A percentile compares a stretch with the other conserved stretches of the same genome.
These are phyloP conservation scores for Vesta saturnalis DNA, from an alignment of 2,888 invertebrate genomes.

Conservation along the genomic window DNA sequence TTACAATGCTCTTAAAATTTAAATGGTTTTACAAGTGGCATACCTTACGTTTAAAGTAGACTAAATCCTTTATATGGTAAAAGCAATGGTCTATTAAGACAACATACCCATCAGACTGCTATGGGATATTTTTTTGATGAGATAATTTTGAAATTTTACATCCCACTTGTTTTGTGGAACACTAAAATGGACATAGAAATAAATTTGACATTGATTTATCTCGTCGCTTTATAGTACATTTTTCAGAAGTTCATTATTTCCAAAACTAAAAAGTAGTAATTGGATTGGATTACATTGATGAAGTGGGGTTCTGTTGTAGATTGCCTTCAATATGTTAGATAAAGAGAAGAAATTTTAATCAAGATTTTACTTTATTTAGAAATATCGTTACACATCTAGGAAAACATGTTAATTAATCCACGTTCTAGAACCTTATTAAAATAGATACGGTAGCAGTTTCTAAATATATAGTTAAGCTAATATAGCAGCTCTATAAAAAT, in stretches of 20 bases:
- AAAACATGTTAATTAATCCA: not conserved
- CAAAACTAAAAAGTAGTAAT: constrained; percentile 2
- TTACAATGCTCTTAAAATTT: too few relatives aligned
- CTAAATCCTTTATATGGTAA: too few relatives aligned
- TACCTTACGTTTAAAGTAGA: too few relatives aligned
- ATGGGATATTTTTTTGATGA: too few relatives aligned
- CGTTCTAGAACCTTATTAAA: not conserved
- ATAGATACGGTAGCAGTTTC: not conserved
- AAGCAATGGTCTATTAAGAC: too few relatives aligned
- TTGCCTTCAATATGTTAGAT: not conserved
- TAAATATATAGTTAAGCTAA: not conserved
- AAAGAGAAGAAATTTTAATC: constrained; percentile 1
- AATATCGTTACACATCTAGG: not conserved
- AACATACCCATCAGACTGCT: too few relatives aligned
- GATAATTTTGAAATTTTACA: too few relatives aligned
- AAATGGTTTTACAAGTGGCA: too few relatives aligned
- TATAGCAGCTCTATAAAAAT: not conserved
- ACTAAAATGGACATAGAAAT: not conserved
- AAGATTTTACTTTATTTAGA: constrained; percentile 7
- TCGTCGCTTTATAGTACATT: not conserved
- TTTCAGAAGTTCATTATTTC: not conserved
- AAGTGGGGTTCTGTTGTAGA: not conserved
- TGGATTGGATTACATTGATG: constrained; percentile 2
- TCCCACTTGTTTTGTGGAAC: too few relatives aligned
- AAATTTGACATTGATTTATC: not conserved